Percentiles rank a stretch among this genome's conserved stretches.
phyloP scores from a whole-genome alignment of 2,888 invertebrate species.

The Hylaea fasciaria region DNA sequence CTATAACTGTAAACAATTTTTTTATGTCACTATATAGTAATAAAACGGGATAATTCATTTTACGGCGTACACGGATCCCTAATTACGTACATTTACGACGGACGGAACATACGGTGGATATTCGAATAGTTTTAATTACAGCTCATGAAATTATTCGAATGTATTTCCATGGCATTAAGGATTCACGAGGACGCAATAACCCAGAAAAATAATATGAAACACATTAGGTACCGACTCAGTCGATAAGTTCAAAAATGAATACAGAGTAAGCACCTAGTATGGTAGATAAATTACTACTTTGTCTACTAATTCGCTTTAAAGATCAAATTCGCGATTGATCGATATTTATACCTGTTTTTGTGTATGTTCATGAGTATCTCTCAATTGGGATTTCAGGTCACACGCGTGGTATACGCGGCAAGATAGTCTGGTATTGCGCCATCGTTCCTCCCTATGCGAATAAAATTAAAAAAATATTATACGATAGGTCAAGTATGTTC shows the following conservation, averaged over 20 bases:
- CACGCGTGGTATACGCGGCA: slow-evolving; percentile 59
- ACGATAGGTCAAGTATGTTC: too few species aligned
- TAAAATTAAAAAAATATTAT: slow-evolving; percentile 43
- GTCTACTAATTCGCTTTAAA: neutral
- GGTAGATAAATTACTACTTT: too few species aligned
- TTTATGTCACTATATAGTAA: slow-evolving; percentile 62
- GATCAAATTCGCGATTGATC: slow-evolving; percentile 13
- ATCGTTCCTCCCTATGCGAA: slow-evolving; percentile 77
- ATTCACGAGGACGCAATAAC: slow-evolving; percentile 81
- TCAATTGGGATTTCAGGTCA: slow-evolving; percentile 54
- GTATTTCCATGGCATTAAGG: slow-evolving; percentile 69
- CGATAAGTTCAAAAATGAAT: too few species aligned
- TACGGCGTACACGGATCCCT: slow-evolving; percentile 58
- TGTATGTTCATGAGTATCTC: slow-evolving; percentile 1
- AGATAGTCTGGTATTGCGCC: slow-evolving; percentile 77
- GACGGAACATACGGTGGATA: slow-evolving; percentile 45
- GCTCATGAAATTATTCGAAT: slow-evolving; percentile 24
- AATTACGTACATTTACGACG: slow-evolving; percentile 63
- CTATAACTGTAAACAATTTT: slow-evolving; percentile 59
- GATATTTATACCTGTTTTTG: slow-evolving; percentile 20
- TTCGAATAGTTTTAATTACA: slow-evolving; percentile 31
- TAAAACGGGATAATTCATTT: slow-evolving; percentile 63
- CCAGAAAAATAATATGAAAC: slow-evolving; percentile 42
- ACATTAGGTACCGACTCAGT: neutral
- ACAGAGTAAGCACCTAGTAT: too few species aligned